Conservation (phyloP, 2,888 invertebrate species). For the Tricholauxania praeusta region DNA sequence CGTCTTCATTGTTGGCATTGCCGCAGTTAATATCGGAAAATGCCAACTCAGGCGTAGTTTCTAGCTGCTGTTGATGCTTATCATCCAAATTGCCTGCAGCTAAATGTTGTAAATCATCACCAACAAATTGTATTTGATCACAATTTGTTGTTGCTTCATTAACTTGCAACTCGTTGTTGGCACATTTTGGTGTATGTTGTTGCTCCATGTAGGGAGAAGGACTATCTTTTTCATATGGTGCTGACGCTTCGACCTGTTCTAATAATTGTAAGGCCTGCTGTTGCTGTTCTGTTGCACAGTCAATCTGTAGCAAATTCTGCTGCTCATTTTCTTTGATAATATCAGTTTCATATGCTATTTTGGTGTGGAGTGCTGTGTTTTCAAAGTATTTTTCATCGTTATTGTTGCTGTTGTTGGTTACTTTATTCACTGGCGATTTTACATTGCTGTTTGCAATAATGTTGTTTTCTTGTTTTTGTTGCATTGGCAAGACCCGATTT, state of each 20-base stretch:
- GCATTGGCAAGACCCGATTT: constrained; percentile 83
- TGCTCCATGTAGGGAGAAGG: neutral
- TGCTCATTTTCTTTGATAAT: constrained; percentile 20
- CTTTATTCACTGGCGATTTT: constrained; percentile 6
- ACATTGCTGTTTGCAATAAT: neutral
- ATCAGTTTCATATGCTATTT: neutral
- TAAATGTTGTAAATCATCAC: constrained; percentile 38
- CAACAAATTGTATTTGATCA: constrained; percentile 41
- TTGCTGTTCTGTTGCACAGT: neutral
- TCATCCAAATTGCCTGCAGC: constrained; percentile 37
- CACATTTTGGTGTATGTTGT: constrained; percentile 23
- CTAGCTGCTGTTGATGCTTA: constrained; percentile 16
- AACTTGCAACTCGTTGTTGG: constrained; percentile 48
- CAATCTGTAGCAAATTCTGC: neutral
- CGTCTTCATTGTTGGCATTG: constrained; percentile 11
- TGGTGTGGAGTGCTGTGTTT: constrained; percentile 24
- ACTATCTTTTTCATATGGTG: constrained; percentile 29
- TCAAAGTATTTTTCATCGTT: constrained; percentile 22
- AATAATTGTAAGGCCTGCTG: constrained; percentile 8
- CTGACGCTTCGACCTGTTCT: constrained; percentile 32
- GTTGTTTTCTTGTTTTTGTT: constrained; percentile 72
- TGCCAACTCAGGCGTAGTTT: constrained; percentile 30
- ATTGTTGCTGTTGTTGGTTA: constrained; percentile 57
- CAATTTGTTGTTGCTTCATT: constrained; percentile 48
- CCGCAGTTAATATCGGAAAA: constrained; percentile 35